Base-by-base conservation (phyloP, 2,888 invertebrate genomes). In the Tortricodes alternella region DNA sequence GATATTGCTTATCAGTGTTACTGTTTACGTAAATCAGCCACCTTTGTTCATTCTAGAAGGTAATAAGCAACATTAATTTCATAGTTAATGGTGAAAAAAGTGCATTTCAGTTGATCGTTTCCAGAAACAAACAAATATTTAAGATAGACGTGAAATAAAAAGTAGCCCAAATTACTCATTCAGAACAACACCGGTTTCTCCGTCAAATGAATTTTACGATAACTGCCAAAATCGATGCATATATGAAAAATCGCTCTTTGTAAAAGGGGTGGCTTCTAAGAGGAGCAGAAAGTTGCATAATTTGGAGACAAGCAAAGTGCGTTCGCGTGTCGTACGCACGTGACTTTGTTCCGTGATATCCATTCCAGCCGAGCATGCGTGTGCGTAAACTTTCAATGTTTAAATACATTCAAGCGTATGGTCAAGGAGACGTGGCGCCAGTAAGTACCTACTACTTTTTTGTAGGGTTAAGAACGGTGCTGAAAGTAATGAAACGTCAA, bases 261-360 rank as follows among this genome's bases (percentile, higher is more conserved):
- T n/a, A 24, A 24, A 41, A 37, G 37, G 35, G 48, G 46, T 55
- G 50, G 38, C 39, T 43, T 48, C 46, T 43, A 29, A 19, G 34
- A 37, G 27, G 43, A 59, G 63, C 61, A 66, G 68, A 68, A 70
- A 80, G 72, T 77, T 83, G 84, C 80, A 85, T 84, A 85, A 83
- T 85, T 83, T 76, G 74, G 77, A 76, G 76, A 74, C 72, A 74
- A 71, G 78, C 76, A 77, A 81, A 85, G 85, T 85, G 82, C 73
- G 74, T 85, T 85, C 75, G 73, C 83, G 65, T 86, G 83, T 85
- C 71, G 62, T 44, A 32, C 61, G 78, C 70, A 81, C 83, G 85
- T 85, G 83, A 85, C 83, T 78, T 71, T 74, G 77, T 82, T 81
- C 67, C 71, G 65, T 67, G 66, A 68, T 65, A 71, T 66, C 69